Evolutionary conservation across 2,797 vertebrate genomes (phyloP).

Genomic region (Ctenopoma kingsleyae): DNA sequence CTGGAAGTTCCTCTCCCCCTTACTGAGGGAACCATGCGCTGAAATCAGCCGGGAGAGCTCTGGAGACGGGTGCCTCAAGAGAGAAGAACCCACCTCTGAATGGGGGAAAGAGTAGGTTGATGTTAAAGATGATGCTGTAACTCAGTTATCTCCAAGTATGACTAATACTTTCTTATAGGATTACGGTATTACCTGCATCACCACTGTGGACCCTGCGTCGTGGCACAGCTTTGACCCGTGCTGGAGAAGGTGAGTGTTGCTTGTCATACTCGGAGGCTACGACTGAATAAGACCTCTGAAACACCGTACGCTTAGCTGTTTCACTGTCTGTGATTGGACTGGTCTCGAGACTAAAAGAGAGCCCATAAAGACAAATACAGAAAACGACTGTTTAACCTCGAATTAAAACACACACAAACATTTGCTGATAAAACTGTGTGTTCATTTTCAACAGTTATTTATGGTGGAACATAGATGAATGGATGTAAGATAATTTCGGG

Average conservation of each 20-base stretch:
- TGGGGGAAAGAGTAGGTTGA: background rate
- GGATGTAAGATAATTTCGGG: too few species aligned
- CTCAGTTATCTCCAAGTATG: background rate
- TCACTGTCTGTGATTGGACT: slow-evolving; percentile 98
- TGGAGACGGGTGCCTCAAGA: slow-evolving; percentile 97
- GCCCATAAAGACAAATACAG: slow-evolving; percentile 12
- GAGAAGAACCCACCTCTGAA: slow-evolving; percentile 96
- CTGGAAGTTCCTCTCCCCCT: slow-evolving; percentile 98
- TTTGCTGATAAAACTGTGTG: background rate
- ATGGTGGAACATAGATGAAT: background rate
- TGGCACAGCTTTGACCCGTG: slow-evolving; percentile 96
- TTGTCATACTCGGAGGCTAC: slow-evolving; percentile 99
- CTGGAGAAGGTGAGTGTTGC: slow-evolving; percentile 94
- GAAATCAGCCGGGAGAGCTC: slow-evolving; percentile 98
- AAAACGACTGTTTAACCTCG: slow-evolving; percentile 2
- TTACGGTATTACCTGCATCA: slow-evolving; percentile 89
- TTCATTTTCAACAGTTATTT: background rate
- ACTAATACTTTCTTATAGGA: background rate
- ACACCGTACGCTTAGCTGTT: slow-evolving; percentile 96
- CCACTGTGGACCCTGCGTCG: slow-evolving; percentile 97
- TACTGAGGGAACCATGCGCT: slow-evolving; percentile 97
- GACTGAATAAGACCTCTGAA: slow-evolving; percentile 98
- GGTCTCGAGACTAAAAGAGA: slow-evolving; percentile 91
- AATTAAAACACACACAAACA: background rate
- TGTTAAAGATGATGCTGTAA: background rate